Base-by-base conservation (phyloP, 2,113 vertebrate species). In the Labeo rohita region DNA sequence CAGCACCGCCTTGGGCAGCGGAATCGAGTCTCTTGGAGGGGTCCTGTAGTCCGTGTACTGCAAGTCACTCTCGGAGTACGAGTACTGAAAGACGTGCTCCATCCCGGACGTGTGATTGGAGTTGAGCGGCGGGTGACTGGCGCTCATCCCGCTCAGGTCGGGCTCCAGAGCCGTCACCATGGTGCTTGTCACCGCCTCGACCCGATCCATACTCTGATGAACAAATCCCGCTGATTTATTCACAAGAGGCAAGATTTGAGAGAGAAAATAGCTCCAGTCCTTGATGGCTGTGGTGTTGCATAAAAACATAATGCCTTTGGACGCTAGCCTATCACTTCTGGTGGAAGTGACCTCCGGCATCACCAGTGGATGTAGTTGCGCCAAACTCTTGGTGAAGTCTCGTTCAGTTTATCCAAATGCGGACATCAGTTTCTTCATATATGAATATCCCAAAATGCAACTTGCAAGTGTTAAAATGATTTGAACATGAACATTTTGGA, bases 261-360 rank as follows among this genome's bases (percentile, higher is more conserved):
- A 96, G 75, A 97, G 94, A 84, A 97, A 96, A 43, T 94, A 93
- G 90, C 96, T 95, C 96, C 96, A 96, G 94, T 96, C 95, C 91
- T 95, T 97, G 85, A 97, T 95, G 86, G 95, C 95, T 88, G 95
- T 97, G 84, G 94, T 95, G 91, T 97, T 97, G 92, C 96, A 97
- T 88, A 94, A 92, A 90, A 96, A 93, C 97, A 97, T 97, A 85
- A 87, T 95, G 92, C 89, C 79, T 21, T 77, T 45, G n/a, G 83
- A 61, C 28, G 4, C 34, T 59, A 86, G 72, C 10, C n/a, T 74
- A 10, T 75, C 81, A 45, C 61, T 80, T 36, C 39, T 23, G 5
- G n/a, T 56, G n/a, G 21, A 72, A 49, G 66, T 49, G 49, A 59
- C 28, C 47, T 76, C 50, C 49, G 82, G 59, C 88, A 85, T 89